A percentile compares a stretch with the other conserved stretches of the same genome.
Evolutionary conservation across 2,888 invertebrate genomes (phyloP).

Genomic region (Drosophila meridiana): DNA sequence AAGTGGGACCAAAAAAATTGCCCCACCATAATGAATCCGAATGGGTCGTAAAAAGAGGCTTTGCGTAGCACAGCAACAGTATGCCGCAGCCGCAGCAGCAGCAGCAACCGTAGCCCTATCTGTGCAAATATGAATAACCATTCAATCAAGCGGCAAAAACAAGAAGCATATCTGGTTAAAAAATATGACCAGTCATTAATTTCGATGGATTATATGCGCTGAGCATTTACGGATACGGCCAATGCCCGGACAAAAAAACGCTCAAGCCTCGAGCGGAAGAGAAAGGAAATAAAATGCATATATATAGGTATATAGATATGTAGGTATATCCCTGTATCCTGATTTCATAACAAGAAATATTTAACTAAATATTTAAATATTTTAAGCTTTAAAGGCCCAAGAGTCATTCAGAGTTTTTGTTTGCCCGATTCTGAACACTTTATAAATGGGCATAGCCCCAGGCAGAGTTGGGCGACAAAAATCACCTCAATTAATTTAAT

Average conservation of each 20-base stretch:
- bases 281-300: background rate
- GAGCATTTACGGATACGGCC: conserved; percentile 66
- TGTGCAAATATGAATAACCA: conserved; percentile 76
- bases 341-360: background rate
- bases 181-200: conserved; percentile 77
- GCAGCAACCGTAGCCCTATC: conserved; percentile 38
- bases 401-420: conserved; percentile 14
- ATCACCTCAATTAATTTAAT: conserved; percentile 81
- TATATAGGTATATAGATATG: background rate
- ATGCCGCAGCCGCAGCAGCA: conserved; percentile 40
- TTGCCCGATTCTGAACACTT: conserved; percentile 36
- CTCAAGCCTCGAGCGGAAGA: background rate
- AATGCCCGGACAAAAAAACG: conserved; percentile 51
- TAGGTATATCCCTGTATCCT: background rate
- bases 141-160: conserved; percentile 68
- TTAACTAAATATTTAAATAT: background rate
- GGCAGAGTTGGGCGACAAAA: conserved; percentile 58
- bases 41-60: conserved; percentile 48
- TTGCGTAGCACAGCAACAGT: conserved; percentile 19
- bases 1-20: conserved; percentile 8
- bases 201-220: conserved; percentile 77
- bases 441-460: conserved; percentile 53
- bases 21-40: conserved; percentile 36
- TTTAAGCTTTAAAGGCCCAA: background rate
- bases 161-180: conserved; percentile 39